These are phyloP conservation scores for Stenodera caucasica DNA, from an alignment of 2,888 invertebrate genomes.

Conservation along the genomic window DNA sequence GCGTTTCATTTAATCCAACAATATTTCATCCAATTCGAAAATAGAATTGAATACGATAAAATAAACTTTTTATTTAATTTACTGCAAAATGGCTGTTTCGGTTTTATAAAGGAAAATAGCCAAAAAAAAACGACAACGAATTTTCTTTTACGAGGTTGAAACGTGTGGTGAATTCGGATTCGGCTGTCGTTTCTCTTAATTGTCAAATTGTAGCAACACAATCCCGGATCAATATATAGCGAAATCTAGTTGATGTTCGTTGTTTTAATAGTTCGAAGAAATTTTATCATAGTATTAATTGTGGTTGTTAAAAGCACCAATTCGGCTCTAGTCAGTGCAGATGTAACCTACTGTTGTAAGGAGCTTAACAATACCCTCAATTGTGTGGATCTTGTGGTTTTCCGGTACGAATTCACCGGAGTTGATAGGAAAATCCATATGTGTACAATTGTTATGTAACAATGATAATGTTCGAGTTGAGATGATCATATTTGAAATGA, in stretches of 20 bases:
- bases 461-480: too few relatives aligned
- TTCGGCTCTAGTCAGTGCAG: slow-evolving; percentile 34
- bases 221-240: too few relatives aligned
- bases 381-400: slow-evolving; percentile 49
- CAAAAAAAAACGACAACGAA: background rate
- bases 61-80: background rate
- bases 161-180: background rate
- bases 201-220: background rate
- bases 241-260: too few relatives aligned
- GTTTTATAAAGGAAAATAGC: background rate
- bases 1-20: background rate
- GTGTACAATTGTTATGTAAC: too few relatives aligned
- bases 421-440: slow-evolving; percentile 27
- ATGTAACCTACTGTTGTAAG: slow-evolving; percentile 45
- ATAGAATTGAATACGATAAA: background rate
- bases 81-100: background rate
- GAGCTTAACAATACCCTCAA: slow-evolving; percentile 47
- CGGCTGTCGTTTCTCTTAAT: background rate
- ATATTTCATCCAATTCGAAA: background rate
- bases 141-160: background rate
- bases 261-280: background rate
- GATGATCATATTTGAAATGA: too few relatives aligned
- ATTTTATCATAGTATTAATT: background rate
- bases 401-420: slow-evolving; percentile 33
- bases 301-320: slow-evolving; percentile 9